Conservation (phyloP, 2,797 vertebrate genomes). For the Psittacula echo region DNA sequence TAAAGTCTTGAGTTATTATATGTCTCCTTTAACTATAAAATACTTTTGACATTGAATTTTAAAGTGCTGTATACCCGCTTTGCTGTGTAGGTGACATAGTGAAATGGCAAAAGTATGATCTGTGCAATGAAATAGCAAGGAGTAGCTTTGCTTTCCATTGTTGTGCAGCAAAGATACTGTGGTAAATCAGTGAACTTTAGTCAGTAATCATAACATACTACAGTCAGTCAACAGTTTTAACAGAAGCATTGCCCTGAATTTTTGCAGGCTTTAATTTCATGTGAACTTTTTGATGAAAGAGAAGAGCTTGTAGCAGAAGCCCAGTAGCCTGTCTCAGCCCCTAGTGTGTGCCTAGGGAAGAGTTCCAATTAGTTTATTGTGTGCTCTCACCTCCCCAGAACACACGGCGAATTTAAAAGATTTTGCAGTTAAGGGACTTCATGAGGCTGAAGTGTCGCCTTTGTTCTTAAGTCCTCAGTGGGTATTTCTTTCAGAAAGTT, state of each 20-base stretch:
- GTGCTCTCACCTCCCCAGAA: not conserved
- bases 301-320: not conserved
- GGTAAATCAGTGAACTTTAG: not conserved
- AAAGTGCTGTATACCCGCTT: not conserved
- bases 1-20: not conserved
- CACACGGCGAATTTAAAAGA: not conserved
- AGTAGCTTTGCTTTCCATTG: not conserved
- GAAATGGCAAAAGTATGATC: not conserved
- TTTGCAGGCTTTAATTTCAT: not conserved
- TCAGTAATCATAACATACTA: not conserved
- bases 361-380: fast-evolving
- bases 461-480: not conserved
- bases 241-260: not conserved
- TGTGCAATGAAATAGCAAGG: not conserved
- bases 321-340: not conserved
- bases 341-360: not conserved
- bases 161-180: not conserved
- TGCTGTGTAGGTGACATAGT: not conserved
- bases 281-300: not conserved
- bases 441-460: fast-evolving
- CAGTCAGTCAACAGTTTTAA: not conserved
- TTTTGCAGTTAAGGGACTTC: not conserved
- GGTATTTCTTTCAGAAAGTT: not conserved
- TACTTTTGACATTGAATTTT: not conserved
- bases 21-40: not conserved